Evolutionary conservation across 2,113 vertebrate genomes (phyloP).

Genomic region (Elaphurus davidianus): DNA sequence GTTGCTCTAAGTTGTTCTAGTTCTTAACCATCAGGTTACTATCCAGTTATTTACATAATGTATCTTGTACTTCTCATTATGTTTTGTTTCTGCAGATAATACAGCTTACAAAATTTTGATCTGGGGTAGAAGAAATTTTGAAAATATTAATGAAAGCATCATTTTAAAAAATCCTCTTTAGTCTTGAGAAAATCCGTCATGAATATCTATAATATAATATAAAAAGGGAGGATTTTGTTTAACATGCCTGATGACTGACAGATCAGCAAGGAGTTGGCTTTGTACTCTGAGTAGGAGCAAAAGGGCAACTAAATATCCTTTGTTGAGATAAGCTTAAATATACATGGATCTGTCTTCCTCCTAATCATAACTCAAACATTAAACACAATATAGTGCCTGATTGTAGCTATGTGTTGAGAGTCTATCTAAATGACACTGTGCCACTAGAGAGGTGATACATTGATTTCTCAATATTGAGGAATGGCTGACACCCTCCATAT

Average conservation of each 20-base stretch:
- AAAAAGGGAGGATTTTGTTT: not conserved
- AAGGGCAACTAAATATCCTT: conserved; percentile 18
- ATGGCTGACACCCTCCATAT: not conserved
- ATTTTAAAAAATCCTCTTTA: not conserved
- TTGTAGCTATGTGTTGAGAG: not conserved
- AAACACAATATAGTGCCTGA: not conserved
- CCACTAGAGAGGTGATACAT: not conserved
- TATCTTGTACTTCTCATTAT: not conserved
- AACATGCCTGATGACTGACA: not conserved
- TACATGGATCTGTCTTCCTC: not conserved
- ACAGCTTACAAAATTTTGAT: not conserved
- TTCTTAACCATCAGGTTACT: not conserved
- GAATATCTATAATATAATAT: not conserved
- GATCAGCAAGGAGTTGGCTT: not conserved
- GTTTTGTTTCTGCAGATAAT: not conserved
- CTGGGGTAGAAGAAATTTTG: not conserved
- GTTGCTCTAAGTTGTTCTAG: not conserved
- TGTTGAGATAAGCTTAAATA: not conserved
- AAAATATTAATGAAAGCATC: not conserved
- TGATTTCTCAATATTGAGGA: not conserved
- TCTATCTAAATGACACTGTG: not conserved
- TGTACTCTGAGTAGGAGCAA: not conserved
- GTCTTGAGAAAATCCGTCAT: not conserved
- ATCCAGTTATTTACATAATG: not conserved
- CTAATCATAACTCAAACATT: not conserved